Evolutionary conservation across 2,113 vertebrate genomes (phyloP), one percentile per base, ranked within the genome.

Genomic region (Ceratotherium simum): DNA sequence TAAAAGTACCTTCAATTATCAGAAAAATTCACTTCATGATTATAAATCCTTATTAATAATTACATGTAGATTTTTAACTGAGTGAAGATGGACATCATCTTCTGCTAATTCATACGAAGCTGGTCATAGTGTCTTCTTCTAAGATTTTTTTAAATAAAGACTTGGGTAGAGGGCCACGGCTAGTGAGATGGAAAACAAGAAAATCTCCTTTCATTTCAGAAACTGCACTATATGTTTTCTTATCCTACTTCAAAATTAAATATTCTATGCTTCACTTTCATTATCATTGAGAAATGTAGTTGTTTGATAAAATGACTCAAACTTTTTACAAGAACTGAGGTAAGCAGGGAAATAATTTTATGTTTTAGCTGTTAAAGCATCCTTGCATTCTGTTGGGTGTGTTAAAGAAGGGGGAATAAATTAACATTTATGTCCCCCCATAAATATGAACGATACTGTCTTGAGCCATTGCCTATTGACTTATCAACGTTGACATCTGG

Each of bases 41-140:
- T 83, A 90, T 91, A 93, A 76, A 81, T 78, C 23, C 85, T 91
- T 93, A 75, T 42, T 93, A 91, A 88, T 42, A 90, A 93, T 78
- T 65, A 72, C 20, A 81, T 20, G 5, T 54, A 72, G 17, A 96
- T 80, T 82, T 96, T 96, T 94, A 94, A 93, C 56, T 39, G 56
- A 90, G 78, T 62, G 58, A 70, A 76, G 56, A 83, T 46, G 51
- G n/a, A 91, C 94, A 91, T 72, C 48, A 31, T 54, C 67, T 87
- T 95, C 58, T 8, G 36, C 8, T 51, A 90, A 92, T 42, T 95
- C 48, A 90, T 72, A 39, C 4, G 23, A 93, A 60, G 58, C 14
- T 92, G 10, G 18, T 72, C 14, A 78, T 23, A 73, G 46, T 67
- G 29, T 73, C 86, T 92, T 92, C 65, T 21, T 83, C 27, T 36